Evolutionary conservation across 2,113 vertebrate genomes (phyloP).

Genomic region (Coreoperca whiteheadi): DNA sequence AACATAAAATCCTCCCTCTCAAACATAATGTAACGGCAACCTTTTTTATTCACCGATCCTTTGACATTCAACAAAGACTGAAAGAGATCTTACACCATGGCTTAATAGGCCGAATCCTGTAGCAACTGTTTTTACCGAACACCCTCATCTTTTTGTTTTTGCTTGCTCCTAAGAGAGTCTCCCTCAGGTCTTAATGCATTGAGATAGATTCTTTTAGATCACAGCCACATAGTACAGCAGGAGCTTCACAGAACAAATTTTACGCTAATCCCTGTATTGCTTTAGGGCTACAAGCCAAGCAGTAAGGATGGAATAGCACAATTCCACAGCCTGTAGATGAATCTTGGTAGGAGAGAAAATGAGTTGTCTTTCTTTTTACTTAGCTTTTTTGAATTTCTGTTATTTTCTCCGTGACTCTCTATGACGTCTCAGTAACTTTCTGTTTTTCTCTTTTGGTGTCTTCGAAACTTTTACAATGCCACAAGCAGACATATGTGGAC

Average conservation of each 20-base stretch:
- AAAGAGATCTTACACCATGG: conserved; percentile 19
- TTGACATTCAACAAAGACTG: conserved; percentile 14
- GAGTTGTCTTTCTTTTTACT: conserved; percentile 40
- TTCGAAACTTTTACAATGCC: conserved; percentile 7
- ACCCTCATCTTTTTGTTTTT: conserved; percentile 37
- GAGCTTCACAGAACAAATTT: conserved; percentile 66
- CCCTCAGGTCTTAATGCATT: conserved; percentile 57
- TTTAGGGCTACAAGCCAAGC: conserved; percentile 73
- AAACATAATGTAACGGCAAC: conserved; percentile 9
- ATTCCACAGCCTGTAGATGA: conserved; percentile 46
- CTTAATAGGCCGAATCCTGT: conserved; percentile 32
- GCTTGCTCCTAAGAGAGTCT: conserved; percentile 18
- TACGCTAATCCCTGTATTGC: conserved; percentile 70
- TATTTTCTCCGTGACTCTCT: neutral
- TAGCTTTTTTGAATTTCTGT: neutral
- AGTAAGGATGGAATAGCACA: conserved; percentile 53
- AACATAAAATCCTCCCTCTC: conserved; percentile 3
- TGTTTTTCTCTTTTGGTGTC: neutral
- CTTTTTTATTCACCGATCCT: neutral
- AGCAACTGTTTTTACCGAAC: conserved; percentile 10
- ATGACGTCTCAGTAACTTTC: neutral
- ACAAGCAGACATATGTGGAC: conserved; percentile 14
- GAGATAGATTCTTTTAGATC: conserved; percentile 66
- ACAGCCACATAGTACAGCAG: conserved; percentile 38
- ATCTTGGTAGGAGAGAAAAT: conserved; percentile 53